A percentile compares a stretch with the other conserved stretches of the same genome.
Evolutionary conservation across 2,113 vertebrate species (phyloP).

Genomic region (Zonotrichia leucophrys): DNA sequence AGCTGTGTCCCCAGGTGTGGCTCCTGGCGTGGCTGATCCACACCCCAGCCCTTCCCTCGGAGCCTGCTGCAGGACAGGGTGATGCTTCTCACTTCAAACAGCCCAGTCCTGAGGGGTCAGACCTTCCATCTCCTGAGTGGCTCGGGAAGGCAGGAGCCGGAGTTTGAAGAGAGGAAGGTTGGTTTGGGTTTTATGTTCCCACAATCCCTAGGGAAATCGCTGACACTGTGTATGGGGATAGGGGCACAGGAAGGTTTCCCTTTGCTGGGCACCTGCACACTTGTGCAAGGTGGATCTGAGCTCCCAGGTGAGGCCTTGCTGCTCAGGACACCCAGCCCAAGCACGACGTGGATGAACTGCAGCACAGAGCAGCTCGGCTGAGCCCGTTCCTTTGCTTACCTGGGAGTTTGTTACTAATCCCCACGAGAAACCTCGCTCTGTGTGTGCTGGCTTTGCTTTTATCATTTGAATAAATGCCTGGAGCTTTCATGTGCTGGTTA

Average conservation of each 20-base stretch:
- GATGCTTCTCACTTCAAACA: not conserved
- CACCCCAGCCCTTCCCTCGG: accelerated
- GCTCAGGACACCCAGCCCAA: not conserved
- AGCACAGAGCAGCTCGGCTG: not conserved
- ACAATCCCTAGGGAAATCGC: accelerated
- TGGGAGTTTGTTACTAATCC: constrained; percentile 18
- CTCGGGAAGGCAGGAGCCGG: accelerated
- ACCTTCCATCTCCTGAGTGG: accelerated
- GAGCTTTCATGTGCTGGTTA: constrained; percentile 18
- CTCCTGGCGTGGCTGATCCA: accelerated
- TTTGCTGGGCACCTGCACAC: not conserved
- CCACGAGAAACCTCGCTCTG: not conserved
- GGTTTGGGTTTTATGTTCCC: too few relatives aligned
- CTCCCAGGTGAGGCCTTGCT: not conserved
- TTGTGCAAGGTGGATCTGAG: not conserved
- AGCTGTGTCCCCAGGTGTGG: accelerated
- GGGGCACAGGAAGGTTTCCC: not conserved
- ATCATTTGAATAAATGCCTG: constrained; percentile 48
- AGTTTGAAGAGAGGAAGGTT: too few relatives aligned
- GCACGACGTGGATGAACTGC: not conserved
- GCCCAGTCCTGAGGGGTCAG: not conserved
- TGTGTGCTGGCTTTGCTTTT: not conserved
- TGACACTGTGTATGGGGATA: accelerated
- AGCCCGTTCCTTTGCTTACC: not conserved
- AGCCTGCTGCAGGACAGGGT: accelerated